Conservation (phyloP, 2,113 vertebrate species). For the Platysternon megacephalum region DNA sequence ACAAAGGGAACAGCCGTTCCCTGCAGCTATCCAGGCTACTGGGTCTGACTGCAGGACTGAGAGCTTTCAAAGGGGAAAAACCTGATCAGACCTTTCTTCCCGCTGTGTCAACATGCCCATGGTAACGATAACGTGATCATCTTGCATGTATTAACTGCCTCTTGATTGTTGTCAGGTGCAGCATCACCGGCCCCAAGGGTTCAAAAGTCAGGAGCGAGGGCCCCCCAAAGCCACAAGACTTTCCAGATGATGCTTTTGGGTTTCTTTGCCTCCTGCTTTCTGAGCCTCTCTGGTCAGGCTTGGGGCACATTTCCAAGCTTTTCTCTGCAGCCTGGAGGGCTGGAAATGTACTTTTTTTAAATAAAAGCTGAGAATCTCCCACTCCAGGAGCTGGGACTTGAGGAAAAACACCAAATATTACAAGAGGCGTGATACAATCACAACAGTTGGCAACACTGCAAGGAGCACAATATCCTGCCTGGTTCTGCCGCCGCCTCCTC, state of each 20-base stretch:
- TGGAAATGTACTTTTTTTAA: neutral
- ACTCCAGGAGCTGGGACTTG: neutral
- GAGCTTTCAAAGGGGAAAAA: neutral
- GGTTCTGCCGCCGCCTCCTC: neutral
- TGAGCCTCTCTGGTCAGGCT: neutral
- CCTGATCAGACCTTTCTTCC: neutral
- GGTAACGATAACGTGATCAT: neutral
- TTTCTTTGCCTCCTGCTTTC: neutral
- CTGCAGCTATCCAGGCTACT: neutral
- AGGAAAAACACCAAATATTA: neutral
- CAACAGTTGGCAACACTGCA: neutral
- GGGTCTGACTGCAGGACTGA: neutral
- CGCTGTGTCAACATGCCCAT: neutral
- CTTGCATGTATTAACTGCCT: neutral
- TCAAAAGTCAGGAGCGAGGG: neutral
- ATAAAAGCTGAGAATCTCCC: neutral
- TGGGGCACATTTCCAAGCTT: neutral
- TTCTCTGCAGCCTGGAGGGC: neutral
- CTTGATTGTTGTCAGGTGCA: neutral
- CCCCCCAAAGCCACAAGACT: neutral
- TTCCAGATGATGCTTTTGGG: neutral
- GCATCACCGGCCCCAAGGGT: neutral
- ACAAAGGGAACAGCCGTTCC: neutral
- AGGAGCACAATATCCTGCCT: neutral
- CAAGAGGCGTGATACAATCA: neutral